phyloP scores from a whole-genome alignment of 2,113 vertebrate species.

The Podilymbus podiceps region DNA sequence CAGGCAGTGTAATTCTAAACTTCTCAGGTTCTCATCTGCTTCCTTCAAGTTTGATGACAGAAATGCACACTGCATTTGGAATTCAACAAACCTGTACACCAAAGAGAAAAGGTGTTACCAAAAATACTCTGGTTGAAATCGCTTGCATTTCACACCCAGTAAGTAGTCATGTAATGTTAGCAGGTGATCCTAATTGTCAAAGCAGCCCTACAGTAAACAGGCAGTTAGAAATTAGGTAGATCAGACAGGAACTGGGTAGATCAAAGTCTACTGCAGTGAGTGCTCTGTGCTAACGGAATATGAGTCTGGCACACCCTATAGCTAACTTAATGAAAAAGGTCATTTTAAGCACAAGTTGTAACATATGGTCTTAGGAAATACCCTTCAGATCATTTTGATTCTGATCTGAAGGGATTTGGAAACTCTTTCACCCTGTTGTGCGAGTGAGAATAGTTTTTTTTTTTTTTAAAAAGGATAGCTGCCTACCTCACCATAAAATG shows the following conservation, averaged over 20 bases:
- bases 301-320: neutral
- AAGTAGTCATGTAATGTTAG: neutral
- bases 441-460: neutral
- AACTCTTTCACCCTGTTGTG: neutral
- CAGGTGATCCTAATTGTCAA: neutral
- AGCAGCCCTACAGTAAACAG: neutral
- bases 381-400: neutral
- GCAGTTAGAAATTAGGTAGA: neutral
- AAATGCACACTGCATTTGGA: neutral
- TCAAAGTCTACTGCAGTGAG: neutral
- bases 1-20: neutral
- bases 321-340: neutral
- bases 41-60: neutral
- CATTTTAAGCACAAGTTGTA: neutral
- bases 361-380: neutral
- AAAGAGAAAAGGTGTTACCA: neutral
- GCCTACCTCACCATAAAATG: neutral
- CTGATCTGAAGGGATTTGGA: neutral
- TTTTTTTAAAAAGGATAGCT: neutral
- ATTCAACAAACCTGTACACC: neutral
- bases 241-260: neutral
- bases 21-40: neutral
- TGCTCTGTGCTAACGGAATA: neutral
- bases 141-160: neutral
- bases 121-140: neutral